Evolutionary conservation across 2,797 vertebrate genomes (phyloP).

Genomic region (Hyperoplus lanceolatus): DNA sequence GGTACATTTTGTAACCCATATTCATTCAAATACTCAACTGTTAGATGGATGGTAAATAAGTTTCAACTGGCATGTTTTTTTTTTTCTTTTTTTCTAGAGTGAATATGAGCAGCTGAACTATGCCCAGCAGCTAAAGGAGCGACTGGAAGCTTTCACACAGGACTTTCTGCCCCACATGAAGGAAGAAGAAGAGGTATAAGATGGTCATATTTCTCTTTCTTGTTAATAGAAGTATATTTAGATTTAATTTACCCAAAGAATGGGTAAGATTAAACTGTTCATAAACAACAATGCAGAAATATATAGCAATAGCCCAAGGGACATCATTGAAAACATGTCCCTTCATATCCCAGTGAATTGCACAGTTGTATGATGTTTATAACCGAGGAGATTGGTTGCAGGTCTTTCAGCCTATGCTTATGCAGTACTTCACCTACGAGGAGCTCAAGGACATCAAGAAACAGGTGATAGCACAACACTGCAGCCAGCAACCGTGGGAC

Average conservation of each 20-base stretch:
- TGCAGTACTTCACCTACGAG: conserved; percentile 99
- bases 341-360: background rate
- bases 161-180: conserved; percentile 99
- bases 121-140: conserved; percentile 96
- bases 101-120: conserved; percentile 99
- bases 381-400: conserved; percentile 72
- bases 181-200: conserved; percentile 96
- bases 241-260: background rate
- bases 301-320: background rate
- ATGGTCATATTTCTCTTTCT: background rate
- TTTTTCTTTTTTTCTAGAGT: conserved; percentile 83
- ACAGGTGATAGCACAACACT: conserved; percentile 97
- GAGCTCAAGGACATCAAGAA: conserved; percentile 99
- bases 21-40: background rate
- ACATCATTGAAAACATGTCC: background rate
- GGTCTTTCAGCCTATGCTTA: conserved; percentile 99
- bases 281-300: background rate
- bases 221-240: conserved; percentile 5
- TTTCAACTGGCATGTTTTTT: background rate
- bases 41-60: background rate
- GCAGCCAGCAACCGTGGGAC: conserved; percentile 89
- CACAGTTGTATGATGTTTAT: conserved; percentile 22
- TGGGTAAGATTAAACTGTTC: conserved; percentile 25
- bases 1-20: no score
- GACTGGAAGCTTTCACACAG: conserved; percentile 96